Evolutionary conservation across 2,888 invertebrate genomes (phyloP), one percentile per base, ranked within the genome.

Genomic region (Drosophila gaucha): DNA sequence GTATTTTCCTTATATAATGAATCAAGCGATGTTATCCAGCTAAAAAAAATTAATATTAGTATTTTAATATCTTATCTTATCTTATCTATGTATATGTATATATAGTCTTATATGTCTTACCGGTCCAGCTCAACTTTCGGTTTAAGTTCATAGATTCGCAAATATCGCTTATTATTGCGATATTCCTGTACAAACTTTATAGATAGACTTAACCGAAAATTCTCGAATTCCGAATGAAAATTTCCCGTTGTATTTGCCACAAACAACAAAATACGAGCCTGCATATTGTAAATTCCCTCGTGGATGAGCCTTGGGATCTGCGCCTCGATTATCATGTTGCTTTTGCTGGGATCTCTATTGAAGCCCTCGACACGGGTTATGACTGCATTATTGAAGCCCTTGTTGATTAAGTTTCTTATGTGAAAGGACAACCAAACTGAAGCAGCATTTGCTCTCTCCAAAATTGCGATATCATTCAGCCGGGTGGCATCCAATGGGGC

Each of bases 321-420:
- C 3, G 64, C 74, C 9, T 63, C 47, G 0, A 89, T 41, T 5
- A 68, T 59, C 35, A 83, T 68, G 46, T 57, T 73, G 14, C 59
- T 64, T n/a, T 54, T 56, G 5, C 44, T 70, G 22, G 86, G 86
- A 43, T 83, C 74, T 10, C 18, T 31, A 14, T 44, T 47, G 41
- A 89, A 88, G 6, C 88, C 89, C 30, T 78, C 47, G 2, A 80
- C 67, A 6, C 57, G 46, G 18, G 68, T 72, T 4, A 86, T 50
- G 0, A 71, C 84, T 18, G 76, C 63, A 49, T 75, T 79, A 30
- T 80, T 67, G 3, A 84, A 65, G 1, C 86, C 87, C 10, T 14
- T 44, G 4, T 41, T 41, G 0, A 70, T 59, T 33, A 47, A 44
- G 30, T 83, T 46, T 6, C 31, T 56, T 16, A 55, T 46, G 5